phyloP scores from a whole-genome alignment of 1,140 invertebrate species.

The Zophobas atratus region DNA sequence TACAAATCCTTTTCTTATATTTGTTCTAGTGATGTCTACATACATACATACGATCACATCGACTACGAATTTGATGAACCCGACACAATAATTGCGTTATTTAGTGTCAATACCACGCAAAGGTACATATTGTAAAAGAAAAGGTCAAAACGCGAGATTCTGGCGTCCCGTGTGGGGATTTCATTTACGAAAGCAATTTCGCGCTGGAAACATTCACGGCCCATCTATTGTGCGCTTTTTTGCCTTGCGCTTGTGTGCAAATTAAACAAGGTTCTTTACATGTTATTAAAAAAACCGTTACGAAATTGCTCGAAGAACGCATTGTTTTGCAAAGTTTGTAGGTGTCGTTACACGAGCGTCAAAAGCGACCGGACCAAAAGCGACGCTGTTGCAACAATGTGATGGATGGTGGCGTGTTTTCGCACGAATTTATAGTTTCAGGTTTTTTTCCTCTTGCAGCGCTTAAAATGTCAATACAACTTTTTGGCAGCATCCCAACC shows the following conservation, averaged over 20 bases:
- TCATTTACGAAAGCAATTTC: conserved; percentile 12
- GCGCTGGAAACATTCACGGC: neutral
- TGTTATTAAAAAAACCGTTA: conserved; percentile 9
- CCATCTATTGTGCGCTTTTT: conserved; percentile 12
- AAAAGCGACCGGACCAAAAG: conserved; percentile 28
- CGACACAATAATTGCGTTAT: too few relatives aligned
- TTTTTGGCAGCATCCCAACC: conserved; percentile 25
- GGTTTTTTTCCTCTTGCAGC: conserved; percentile 20
- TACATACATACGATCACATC: too few relatives aligned
- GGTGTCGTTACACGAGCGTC: conserved; percentile 18
- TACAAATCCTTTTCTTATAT: too few relatives aligned
- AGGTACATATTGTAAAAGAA: neutral
- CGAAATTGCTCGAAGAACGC: neutral
- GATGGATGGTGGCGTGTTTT: conserved; percentile 36
- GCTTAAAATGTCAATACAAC: conserved; percentile 43
- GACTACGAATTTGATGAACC: too few relatives aligned
- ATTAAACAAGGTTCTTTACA: conserved; percentile 1
- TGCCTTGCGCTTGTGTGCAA: neutral
- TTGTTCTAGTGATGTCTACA: too few relatives aligned
- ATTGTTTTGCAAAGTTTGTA: conserved; percentile 9
- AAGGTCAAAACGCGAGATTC: conserved; percentile 21
- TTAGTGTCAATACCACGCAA: too few relatives aligned
- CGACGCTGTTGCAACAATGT: conserved; percentile 11
- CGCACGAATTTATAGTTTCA: conserved; percentile 23
- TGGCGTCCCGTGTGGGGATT: conserved; percentile 15